Percentiles rank a stretch among this genome's conserved stretches.
phyloP scores from a whole-genome alignment of 1,140 invertebrate species.

The Drosophila nigromelanica region DNA sequence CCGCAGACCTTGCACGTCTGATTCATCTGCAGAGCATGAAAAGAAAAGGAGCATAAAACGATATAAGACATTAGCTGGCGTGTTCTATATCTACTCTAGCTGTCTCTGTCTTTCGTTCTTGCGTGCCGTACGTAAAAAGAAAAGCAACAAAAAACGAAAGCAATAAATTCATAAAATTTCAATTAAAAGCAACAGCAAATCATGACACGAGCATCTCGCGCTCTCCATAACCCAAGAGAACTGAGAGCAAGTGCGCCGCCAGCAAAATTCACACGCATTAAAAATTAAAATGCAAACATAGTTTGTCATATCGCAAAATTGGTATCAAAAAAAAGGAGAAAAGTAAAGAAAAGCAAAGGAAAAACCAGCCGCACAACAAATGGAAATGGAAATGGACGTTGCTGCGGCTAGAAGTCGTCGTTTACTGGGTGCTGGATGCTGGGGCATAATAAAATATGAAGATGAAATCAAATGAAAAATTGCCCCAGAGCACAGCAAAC shows the following conservation, averaged over 20 bases:
- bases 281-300: slow-evolving; percentile 83
- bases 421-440: slow-evolving; percentile 19
- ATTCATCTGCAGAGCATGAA: slow-evolving; percentile 88
- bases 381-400: slow-evolving; percentile 69
- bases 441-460: slow-evolving; percentile 80
- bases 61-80: slow-evolving; percentile 41
- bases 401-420: slow-evolving; percentile 2
- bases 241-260: slow-evolving; percentile 50
- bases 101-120: neutral
- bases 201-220: slow-evolving; percentile 73
- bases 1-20: slow-evolving; percentile 93
- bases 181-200: slow-evolving; percentile 84
- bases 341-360: slow-evolving; percentile 39
- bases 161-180: slow-evolving; percentile 83
- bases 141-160: slow-evolving; percentile 49
- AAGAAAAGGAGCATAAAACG: slow-evolving; percentile 49
- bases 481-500: slow-evolving; percentile 71
- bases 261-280: slow-evolving; percentile 83
- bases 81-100: slow-evolving; percentile 7
- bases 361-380: slow-evolving; percentile 32
- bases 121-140: slow-evolving; percentile 10
- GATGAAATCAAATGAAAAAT: slow-evolving; percentile 83
- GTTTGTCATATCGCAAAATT: slow-evolving; percentile 82
- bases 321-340: slow-evolving; percentile 60
- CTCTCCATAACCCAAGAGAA: slow-evolving; percentile 39